Base-by-base conservation (phyloP, 2,888 invertebrate genomes). In the Cylindroiulus punctatus region DNA sequence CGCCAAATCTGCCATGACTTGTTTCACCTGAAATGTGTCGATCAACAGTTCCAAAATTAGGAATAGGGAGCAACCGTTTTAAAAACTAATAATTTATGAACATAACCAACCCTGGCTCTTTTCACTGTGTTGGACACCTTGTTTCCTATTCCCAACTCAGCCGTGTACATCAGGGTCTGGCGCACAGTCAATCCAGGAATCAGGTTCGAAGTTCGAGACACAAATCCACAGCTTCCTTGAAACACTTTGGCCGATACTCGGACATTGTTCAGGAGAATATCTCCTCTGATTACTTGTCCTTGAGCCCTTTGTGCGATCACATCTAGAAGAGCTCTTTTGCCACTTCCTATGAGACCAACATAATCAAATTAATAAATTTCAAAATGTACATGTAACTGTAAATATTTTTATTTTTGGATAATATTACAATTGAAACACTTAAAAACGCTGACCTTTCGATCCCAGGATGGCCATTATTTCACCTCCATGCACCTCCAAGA, bases 401-500 rank as follows among this genome's bases (percentile, higher is more conserved):
- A 8, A 81, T 81, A 76, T 26, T 81, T 26, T 14, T 19, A 81
- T 7, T 4, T 36, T 36, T 36, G 36, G 36, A 36, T 2, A 36
- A 4, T 36, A 36, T 36, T 36, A 36, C 7, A 4, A 36, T 36
- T 36, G 7, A 36, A 36, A 36, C 7, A 36, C 36, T 2, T 4
- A 30, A 44, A 2, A 82, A 42, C 32, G 32, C 42, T 88, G 90
- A 94, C 97, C 97, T 93, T 97, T 97, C 0, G 97, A 97, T 14
- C 98, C 98, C 76, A 98, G 92, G 87, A 98, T 94, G 47, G 98
- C 98, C 90, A 98, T 94, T 86, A 98, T 96, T 91, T 98, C 98
- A 7, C 98, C 98, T 84, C 97, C 96, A 90, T 96, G 95, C 0
- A 98, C 96, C 88, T 95, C 95, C 89, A 98, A 94, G 30, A 96